A percentile compares a stretch with the other conserved stretches of the same genome.
phyloP scores from a whole-genome alignment of 2,888 invertebrate genomes.

The Quadroppia sp. region DNA sequence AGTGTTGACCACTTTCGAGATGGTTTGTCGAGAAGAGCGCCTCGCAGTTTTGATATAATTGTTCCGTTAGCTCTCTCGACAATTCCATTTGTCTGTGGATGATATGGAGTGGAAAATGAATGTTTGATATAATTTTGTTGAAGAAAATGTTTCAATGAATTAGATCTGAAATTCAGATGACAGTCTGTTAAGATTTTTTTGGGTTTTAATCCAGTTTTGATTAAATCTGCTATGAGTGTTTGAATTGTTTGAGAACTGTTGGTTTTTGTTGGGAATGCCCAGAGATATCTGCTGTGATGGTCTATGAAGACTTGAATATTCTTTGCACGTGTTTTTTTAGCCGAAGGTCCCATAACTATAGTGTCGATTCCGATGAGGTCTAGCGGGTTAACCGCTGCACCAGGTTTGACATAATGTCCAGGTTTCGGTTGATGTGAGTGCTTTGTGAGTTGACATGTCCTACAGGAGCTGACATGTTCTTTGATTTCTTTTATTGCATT shows the following conservation, averaged over 20 bases:
- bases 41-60: background rate
- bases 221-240: background rate
- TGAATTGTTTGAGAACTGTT: background rate
- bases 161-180: no score
- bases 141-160: no score
- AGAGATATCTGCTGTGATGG: slow-evolving; percentile 2
- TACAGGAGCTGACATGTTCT: background rate
- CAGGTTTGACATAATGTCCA: background rate
- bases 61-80: background rate
- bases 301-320: background rate
- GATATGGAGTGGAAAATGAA: no score
- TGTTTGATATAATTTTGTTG: no score
- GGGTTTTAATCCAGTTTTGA: background rate
- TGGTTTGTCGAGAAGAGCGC: background rate
- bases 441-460: background rate
- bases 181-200: background rate
- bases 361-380: slow-evolving; percentile 6
- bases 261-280: background rate
- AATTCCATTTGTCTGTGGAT: no score
- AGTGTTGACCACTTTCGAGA: slow-evolving; percentile 6
- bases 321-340: background rate
- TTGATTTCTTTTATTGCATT: background rate
- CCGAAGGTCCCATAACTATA: background rate
- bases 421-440: background rate
- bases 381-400: background rate